Evolutionary conservation across 2,888 invertebrate genomes (phyloP).

Genomic region (Drosophila neonasuta): DNA sequence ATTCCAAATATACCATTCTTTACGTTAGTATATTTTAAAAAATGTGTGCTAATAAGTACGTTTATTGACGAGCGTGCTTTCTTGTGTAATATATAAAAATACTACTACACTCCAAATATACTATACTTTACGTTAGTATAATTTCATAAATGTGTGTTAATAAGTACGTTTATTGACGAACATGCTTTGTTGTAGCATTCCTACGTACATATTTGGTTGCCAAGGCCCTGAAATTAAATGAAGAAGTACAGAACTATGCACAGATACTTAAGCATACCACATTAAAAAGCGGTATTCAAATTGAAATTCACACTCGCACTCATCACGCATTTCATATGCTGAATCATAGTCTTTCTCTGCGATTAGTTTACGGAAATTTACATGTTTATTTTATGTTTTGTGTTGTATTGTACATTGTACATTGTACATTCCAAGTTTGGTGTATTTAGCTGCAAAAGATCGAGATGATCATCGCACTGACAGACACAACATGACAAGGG

Average conservation of each 20-base stretch:
- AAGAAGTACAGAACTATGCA: not conserved
- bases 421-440: not conserved
- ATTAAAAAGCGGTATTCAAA: not conserved
- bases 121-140: no score
- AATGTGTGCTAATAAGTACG: no score
- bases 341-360: not conserved
- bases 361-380: not conserved
- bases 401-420: not conserved
- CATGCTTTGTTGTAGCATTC: not conserved
- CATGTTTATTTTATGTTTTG: not conserved
- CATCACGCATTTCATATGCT: not conserved
- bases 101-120: no score
- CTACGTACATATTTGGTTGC: not conserved
- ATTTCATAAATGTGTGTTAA: no score
- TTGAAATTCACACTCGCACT: not conserved
- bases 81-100: not conserved
- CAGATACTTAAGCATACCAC: not conserved
- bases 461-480: not conserved
- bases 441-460: not conserved
- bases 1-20: no score
- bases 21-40: no score
- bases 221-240: not conserved
- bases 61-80: not conserved
- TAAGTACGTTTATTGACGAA: not conserved
- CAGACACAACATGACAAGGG: not conserved